These are phyloP conservation scores for Bothrops jararaca DNA, from an alignment of 2,113 vertebrate genomes.

Conservation along the genomic window DNA sequence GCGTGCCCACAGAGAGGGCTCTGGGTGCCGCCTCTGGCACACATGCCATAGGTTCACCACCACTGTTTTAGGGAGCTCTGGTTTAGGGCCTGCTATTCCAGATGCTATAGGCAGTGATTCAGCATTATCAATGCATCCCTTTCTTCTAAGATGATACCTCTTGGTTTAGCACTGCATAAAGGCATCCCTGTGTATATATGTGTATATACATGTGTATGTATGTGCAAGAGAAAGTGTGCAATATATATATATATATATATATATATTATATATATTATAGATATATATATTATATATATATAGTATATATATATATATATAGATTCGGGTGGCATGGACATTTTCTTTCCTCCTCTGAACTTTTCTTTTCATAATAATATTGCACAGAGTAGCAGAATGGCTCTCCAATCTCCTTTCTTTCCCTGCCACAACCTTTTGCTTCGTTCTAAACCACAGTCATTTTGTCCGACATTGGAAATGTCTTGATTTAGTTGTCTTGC, in stretches of 20 bases:
- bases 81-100: neutral
- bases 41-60: too few relatives aligned
- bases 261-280: too few relatives aligned
- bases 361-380: constrained; percentile 77
- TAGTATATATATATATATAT: too few relatives aligned
- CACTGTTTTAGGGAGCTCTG: too few relatives aligned
- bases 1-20: too few relatives aligned
- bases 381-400: constrained; percentile 74
- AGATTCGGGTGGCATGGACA: constrained; percentile 41
- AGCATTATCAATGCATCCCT: constrained; percentile 21
- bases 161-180: constrained; percentile 55
- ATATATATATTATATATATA: too few relatives aligned
- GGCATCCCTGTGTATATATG: constrained; percentile 59
- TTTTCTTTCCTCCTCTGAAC: constrained; percentile 68
- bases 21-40: too few relatives aligned
- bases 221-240: constrained; percentile 45
- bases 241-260: neutral
- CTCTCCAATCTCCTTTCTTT: constrained; percentile 70
- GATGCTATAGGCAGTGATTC: neutral
- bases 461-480: constrained; percentile 99
- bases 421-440: constrained; percentile 77
- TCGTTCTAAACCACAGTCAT: constrained; percentile 91
- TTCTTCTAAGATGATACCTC: neutral
- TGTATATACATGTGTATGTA: too few relatives aligned
- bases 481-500: constrained; percentile 99